Evolutionary conservation across 2,113 vertebrate genomes (phyloP).

Genomic region (Varanus salvator): DNA sequence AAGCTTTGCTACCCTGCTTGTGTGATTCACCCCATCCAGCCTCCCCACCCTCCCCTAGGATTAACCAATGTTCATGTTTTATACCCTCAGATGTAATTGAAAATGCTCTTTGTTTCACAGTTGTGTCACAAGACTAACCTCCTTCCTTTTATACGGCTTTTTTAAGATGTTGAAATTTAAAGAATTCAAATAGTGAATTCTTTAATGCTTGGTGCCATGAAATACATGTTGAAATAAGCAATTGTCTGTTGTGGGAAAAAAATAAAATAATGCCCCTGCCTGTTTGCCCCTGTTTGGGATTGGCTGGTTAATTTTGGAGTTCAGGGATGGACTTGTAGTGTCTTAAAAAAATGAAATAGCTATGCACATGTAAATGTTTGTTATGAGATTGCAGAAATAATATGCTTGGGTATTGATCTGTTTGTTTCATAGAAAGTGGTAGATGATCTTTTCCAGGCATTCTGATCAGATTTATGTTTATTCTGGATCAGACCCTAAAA

Average conservation of each 20-base stretch:
- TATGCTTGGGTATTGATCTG: slow-evolving; percentile 7
- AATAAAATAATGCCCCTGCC: not conserved
- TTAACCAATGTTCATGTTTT: slow-evolving; percentile 15
- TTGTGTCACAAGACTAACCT: slow-evolving; percentile 12
- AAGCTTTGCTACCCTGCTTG: slow-evolving; percentile 31
- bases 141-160: not conserved
- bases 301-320: slow-evolving; percentile 8
- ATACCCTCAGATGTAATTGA: not conserved
- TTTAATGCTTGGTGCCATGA: slow-evolving; percentile 30
- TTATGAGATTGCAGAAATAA: slow-evolving; percentile 9
- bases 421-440: not conserved
- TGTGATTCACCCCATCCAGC: slow-evolving; percentile 31
- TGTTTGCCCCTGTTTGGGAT: slow-evolving; percentile 3
- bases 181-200: slow-evolving; percentile 24
- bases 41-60: not conserved
- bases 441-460: slow-evolving; percentile 17
- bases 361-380: slow-evolving; percentile 3
- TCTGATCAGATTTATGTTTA: slow-evolving; percentile 22
- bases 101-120: slow-evolving; percentile 22
- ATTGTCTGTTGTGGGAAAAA: not conserved
- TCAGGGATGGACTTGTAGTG: not conserved
- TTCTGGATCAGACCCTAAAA: not conserved
- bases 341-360: slow-evolving; percentile 24
- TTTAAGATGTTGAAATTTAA: not conserved
- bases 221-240: slow-evolving; percentile 3